Conservation (phyloP, 2,113 vertebrate species). For the Cynopterus brachyotis region DNA sequence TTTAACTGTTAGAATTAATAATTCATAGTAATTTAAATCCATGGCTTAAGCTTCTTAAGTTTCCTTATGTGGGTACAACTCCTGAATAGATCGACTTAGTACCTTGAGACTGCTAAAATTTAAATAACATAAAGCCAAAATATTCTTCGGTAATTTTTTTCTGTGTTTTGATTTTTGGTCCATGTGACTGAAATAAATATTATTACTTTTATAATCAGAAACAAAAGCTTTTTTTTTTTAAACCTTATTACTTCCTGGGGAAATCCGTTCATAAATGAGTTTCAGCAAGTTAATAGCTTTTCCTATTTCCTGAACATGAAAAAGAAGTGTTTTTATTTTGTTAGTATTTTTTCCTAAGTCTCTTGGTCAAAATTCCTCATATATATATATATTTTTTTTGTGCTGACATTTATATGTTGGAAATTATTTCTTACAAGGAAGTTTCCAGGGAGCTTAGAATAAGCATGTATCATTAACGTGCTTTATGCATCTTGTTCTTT, state of each 20-base stretch:
- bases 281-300: background rate
- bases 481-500: background rate
- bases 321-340: background rate
- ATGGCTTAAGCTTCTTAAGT: background rate
- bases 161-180: background rate
- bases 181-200: background rate
- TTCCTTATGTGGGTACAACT: background rate
- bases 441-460: background rate
- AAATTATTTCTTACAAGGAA: background rate
- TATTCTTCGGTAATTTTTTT: background rate
- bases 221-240: background rate
- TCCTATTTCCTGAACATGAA: background rate
- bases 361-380: background rate
- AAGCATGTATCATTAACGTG: background rate
- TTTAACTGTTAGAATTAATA: background rate
- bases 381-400: too few relatives aligned
- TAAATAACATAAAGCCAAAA: background rate
- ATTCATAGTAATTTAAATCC: background rate
- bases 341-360: background rate
- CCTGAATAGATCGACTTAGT: background rate
- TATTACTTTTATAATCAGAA: conserved; percentile 34
- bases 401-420: background rate
- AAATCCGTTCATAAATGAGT: background rate
- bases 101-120: background rate
- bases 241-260: background rate